These are phyloP conservation scores for Leucosticte australis DNA, from an alignment of 2,113 vertebrate genomes.

Conservation along the genomic window DNA sequence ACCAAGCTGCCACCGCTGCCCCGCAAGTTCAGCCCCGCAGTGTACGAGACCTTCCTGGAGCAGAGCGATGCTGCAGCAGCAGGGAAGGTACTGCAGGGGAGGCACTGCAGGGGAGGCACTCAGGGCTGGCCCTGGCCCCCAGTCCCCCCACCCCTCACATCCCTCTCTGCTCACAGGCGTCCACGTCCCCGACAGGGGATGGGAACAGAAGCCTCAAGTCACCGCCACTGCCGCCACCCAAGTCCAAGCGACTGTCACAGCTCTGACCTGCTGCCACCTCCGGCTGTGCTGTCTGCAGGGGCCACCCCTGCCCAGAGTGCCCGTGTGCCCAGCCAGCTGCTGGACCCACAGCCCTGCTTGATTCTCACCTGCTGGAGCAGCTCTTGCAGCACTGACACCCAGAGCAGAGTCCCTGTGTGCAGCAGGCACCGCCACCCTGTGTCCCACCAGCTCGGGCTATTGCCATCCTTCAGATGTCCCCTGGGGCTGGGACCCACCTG, in stretches of 20 bases:
- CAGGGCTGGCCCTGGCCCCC: accelerated
- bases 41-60: slow-evolving; percentile 43
- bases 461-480: neutral
- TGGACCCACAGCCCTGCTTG: neutral
- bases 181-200: accelerated
- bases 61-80: accelerated
- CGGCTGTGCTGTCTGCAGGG: neutral
- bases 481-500: neutral
- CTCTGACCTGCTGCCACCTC: neutral
- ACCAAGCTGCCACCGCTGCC: neutral
- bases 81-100: neutral
- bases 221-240: neutral
- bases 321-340: neutral
- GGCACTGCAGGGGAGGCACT: neutral
- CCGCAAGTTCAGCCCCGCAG: neutral
- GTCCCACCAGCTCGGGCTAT: neutral
- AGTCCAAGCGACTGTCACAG: neutral
- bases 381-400: neutral
- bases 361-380: neutral
- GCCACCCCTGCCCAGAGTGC: no score
- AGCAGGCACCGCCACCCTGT: accelerated
- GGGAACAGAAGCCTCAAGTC: neutral
- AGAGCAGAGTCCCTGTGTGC: neutral
- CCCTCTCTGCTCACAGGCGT: neutral
- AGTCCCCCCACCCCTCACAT: accelerated